These are phyloP conservation scores for Bucorvus abyssinicus DNA, from an alignment of 2,797 vertebrate genomes.

Conservation along the genomic window DNA sequence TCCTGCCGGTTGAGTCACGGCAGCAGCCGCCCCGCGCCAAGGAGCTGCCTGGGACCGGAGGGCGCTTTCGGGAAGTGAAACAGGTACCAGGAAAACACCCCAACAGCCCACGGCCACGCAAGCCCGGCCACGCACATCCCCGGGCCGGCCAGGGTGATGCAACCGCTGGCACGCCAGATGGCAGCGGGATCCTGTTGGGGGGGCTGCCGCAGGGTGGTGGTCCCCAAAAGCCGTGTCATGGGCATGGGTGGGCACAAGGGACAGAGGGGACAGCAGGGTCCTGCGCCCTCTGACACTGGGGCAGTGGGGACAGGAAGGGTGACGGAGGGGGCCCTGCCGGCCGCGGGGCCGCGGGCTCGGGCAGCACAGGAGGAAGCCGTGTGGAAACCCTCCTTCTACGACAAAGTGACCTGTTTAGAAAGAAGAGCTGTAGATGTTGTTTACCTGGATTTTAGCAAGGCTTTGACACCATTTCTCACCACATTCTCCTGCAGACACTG, in stretches of 20 bases:
- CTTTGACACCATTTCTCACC: too few species aligned
- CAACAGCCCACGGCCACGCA: not conserved
- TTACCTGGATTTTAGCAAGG: too few species aligned
- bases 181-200: fast-evolving
- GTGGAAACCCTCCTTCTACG: too few species aligned
- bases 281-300: not conserved
- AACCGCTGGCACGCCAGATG: fast-evolving
- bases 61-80: conserved; percentile 2
- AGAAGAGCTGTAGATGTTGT: too few species aligned
- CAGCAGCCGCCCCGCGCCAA: fast-evolving
- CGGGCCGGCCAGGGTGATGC: not conserved
- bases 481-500: too few species aligned
- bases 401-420: too few species aligned
- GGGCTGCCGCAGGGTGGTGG: fast-evolving
- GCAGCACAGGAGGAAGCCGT: not conserved
- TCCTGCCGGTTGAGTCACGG: not conserved
- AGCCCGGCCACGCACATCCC: not conserved
- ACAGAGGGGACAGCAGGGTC: fast-evolving
- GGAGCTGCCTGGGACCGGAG: fast-evolving
- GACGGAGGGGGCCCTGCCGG: not conserved
- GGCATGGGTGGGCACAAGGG: not conserved
- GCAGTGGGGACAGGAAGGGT: not conserved
- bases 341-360: fast-evolving
- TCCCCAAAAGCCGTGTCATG: not conserved
- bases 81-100: not conserved